These are phyloP conservation scores for Oasisia sp. DNA, from an alignment of 2,888 invertebrate genomes.

Conservation along the genomic window DNA sequence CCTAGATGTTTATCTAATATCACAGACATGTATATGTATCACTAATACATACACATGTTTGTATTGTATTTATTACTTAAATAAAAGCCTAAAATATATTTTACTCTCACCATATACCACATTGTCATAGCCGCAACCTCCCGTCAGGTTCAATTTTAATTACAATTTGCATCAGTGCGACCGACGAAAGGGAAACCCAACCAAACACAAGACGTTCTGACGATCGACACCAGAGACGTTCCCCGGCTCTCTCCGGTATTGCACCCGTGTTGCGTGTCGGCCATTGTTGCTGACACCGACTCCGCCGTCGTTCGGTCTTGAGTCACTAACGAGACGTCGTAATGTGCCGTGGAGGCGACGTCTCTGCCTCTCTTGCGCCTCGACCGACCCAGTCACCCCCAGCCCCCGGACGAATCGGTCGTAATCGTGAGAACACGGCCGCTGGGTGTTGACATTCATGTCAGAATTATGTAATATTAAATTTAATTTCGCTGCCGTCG, in stretches of 20 bases:
- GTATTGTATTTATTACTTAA: too few relatives aligned
- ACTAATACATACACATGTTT: too few relatives aligned
- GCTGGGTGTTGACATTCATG: slow-evolving; percentile 6
- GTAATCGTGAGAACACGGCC: not conserved
- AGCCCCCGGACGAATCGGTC: not conserved
- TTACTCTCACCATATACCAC: too few relatives aligned
- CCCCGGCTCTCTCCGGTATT: not conserved
- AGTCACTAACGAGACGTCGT: not conserved
- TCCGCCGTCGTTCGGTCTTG: not conserved
- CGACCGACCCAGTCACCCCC: not conserved
- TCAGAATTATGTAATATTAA: slow-evolving; percentile 1
- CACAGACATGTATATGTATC: too few relatives aligned
- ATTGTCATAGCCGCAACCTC: too few relatives aligned
- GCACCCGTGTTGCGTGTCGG: not conserved
- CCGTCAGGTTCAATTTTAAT: not conserved
- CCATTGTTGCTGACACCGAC: not conserved
- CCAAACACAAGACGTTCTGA: not conserved
- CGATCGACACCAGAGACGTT: not conserved
- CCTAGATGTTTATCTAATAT: too few relatives aligned
- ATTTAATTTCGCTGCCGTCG: slow-evolving; percentile 10
- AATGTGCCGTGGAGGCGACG: too few relatives aligned
- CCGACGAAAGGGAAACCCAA: not conserved
- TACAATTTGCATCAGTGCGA: not conserved
- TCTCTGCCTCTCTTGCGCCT: not conserved
- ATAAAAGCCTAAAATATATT: too few relatives aligned